Evolutionary conservation across 2,797 vertebrate species (phyloP), one percentile per base, ranked within the genome.

Genomic region (Spheniscus humboldti): DNA sequence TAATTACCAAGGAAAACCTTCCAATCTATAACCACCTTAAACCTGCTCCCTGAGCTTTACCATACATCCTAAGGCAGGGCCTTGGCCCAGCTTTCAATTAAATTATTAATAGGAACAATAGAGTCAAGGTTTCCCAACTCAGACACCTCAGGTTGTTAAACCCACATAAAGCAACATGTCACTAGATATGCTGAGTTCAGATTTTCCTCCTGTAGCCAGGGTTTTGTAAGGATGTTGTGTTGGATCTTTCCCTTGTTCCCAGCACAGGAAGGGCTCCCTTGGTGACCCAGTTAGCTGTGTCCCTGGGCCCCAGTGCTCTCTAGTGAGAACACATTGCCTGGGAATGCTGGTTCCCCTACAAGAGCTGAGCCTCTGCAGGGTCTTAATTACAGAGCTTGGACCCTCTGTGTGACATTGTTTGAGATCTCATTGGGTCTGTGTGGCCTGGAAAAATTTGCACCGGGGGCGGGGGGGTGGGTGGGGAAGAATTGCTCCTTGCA

Each of bases 1-100:
- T 91, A 81, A 90, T 88, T 88, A 87, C 39, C 33, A 91, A 67
- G 73, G 53, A 50, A 95, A 96, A 86, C 30, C 71, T 90, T 84
- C 35, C 45, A 48, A 43, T 88, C 69, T 13, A 45, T 75, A 94
- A 88, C 43, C 71, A 89, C 63, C 71, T 90, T 68, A 93, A 86
- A 64, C 30, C 88, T 94, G 80, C 74, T 88, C 60, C 63, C 59
- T 27, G 48, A 56, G 74, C 83, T 95, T 93, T 79, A 68, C 56
- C 74, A 86, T 56, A 76, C 74, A n/a, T 68, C 83, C 25, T 73
- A 88, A 88, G 74, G 73, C 86, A 96, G 50, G 50, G 73, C 60
- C 52, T 64, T 59, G 60, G 63, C 74, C 77, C 71, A 93, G 24
- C 28, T 81, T 84, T 63, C 86, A 90, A 85, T 71, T 82, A 75